phyloP scores from a whole-genome alignment of 2,113 vertebrate species.

The Bubo scandiacus region DNA sequence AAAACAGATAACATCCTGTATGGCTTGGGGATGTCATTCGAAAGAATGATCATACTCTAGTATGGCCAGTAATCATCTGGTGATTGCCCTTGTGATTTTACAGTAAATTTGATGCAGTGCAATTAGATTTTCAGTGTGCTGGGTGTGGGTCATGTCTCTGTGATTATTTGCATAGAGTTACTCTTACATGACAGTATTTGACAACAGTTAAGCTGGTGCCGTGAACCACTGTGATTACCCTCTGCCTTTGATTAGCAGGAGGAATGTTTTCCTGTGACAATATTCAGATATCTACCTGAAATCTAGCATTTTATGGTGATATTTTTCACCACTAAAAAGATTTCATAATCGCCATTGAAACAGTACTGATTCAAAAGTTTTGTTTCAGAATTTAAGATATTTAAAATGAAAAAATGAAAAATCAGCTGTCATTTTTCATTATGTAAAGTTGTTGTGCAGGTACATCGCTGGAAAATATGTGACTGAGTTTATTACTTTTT shows the following conservation, averaged over 20 bases:
- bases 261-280: neutral
- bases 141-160: neutral
- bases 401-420: neutral
- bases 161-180: neutral
- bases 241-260: neutral
- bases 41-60: neutral
- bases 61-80: neutral
- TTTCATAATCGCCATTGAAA: neutral
- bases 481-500: neutral
- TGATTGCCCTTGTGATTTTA: conserved; percentile 22
- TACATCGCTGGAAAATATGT: neutral
- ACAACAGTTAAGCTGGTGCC: neutral
- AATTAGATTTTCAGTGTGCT: conserved; percentile 28
- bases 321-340: neutral
- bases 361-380: neutral
- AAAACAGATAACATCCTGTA: conserved; percentile 21
- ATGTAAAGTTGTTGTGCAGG: neutral
- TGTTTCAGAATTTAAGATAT: neutral
- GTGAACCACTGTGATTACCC: neutral
- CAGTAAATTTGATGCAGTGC: conserved; percentile 14
- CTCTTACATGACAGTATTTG: neutral
- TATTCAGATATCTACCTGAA: neutral
- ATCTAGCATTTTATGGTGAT: neutral
- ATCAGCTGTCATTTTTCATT: neutral
- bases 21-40: neutral